Evolutionary conservation across 2,888 invertebrate genomes (phyloP).

Genomic region (Diplazon laetatorius): DNA sequence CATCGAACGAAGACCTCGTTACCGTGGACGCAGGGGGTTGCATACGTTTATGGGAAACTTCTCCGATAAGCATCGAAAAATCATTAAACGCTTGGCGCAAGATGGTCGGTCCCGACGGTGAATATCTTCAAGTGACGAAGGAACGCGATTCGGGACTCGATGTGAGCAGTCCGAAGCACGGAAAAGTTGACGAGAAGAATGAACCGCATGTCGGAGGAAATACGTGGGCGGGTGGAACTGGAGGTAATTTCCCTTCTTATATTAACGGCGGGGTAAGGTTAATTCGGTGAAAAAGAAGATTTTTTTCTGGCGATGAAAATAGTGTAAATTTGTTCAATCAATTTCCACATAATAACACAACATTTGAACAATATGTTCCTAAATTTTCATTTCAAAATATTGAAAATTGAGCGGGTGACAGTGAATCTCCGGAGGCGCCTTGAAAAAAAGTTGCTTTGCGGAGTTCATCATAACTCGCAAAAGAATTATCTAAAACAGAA

Average conservation of each 20-base stretch:
- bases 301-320: too few species aligned
- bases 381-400: too few species aligned
- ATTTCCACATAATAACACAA: too few species aligned
- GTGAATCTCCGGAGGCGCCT: too few species aligned
- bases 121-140: constrained; percentile 89
- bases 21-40: constrained; percentile 85
- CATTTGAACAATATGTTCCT: too few species aligned
- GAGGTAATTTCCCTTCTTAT: constrained; percentile 84
- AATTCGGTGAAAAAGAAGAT: too few species aligned
- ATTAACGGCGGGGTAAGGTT: too few species aligned
- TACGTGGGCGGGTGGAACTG: constrained; percentile 98
- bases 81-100: constrained; percentile 83
- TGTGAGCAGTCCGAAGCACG: constrained; percentile 93
- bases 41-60: constrained; percentile 84
- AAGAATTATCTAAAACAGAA: too few species aligned
- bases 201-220: constrained; percentile 98
- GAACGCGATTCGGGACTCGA: constrained; percentile 87
- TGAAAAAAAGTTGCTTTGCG: too few species aligned
- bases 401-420: too few species aligned
- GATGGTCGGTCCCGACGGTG: constrained; percentile 79
- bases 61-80: constrained; percentile 80
- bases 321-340: too few species aligned
- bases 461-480: too few species aligned
- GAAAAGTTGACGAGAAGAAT: constrained; percentile 94
- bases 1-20: constrained; percentile 83